These are phyloP conservation scores for Hydrozoanthus gracilis DNA, from an alignment of 92 coral and sea anemone genomes.

Conservation along the genomic window DNA sequence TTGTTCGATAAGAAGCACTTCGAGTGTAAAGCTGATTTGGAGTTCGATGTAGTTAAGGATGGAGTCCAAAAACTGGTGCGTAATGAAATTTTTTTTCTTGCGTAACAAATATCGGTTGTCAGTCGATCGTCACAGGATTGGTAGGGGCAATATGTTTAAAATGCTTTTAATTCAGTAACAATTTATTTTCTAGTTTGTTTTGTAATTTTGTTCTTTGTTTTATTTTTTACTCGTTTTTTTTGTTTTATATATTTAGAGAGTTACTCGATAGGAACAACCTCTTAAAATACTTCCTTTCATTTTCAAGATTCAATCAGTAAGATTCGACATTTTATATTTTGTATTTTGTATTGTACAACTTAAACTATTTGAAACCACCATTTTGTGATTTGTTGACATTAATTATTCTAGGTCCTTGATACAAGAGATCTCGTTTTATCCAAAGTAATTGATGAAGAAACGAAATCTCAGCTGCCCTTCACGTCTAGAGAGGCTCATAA, in stretches of 20 bases:
- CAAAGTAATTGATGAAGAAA: constrained; percentile 47
- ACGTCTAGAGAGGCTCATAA: constrained; percentile 57
- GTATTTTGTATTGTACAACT: background rate
- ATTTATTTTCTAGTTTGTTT: too few relatives aligned
- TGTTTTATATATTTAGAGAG: too few relatives aligned
- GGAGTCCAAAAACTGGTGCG: constrained; percentile 76
- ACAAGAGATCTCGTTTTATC: constrained; percentile 71
- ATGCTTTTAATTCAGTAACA: too few relatives aligned
- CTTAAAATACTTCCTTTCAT: too few relatives aligned
- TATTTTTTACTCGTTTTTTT: too few relatives aligned
- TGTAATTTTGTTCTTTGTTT: too few relatives aligned
- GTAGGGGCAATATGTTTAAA: background rate
- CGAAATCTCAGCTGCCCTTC: constrained; percentile 58
- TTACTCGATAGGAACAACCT: too few relatives aligned
- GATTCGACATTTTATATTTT: background rate
- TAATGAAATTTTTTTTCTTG: background rate
- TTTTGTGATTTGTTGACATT: background rate
- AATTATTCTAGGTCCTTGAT: constrained; percentile 66
- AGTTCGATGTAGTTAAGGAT: constrained; percentile 69
- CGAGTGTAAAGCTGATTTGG: constrained; percentile 71
- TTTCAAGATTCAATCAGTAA: too few relatives aligned
- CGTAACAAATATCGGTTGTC: background rate
- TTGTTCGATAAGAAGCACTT: constrained; percentile 70
- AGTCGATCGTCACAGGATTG: background rate
- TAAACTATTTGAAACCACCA: background rate